phyloP scores from a whole-genome alignment of 2,888 invertebrate species.

The Spatulosminthurus flaviceps region DNA sequence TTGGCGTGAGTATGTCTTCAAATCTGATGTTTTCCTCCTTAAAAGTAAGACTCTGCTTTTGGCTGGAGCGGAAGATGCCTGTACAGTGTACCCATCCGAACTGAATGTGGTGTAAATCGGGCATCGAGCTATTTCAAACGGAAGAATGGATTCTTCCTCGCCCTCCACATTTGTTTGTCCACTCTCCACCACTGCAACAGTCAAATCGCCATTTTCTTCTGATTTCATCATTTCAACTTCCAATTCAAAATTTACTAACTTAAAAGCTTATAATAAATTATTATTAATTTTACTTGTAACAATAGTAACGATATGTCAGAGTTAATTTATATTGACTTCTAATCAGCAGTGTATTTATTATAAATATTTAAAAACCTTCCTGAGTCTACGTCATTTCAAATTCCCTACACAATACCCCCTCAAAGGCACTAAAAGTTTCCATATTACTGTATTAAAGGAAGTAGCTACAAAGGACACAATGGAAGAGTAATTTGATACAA shows the following conservation, averaged over 20 bases:
- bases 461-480: neutral
- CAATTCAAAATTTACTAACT: too few relatives aligned
- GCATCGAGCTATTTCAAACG: slow-evolving; percentile 5
- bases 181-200: slow-evolving; percentile 28
- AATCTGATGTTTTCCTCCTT: slow-evolving; percentile 25
- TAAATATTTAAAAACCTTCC: too few relatives aligned
- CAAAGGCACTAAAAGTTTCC: neutral
- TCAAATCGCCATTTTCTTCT: slow-evolving; percentile 36
- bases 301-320: too few relatives aligned
- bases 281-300: too few relatives aligned
- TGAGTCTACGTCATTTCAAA: too few relatives aligned
- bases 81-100: slow-evolving; percentile 15
- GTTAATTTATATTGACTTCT: too few relatives aligned
- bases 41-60: slow-evolving; percentile 29
- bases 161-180: neutral
- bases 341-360: too few relatives aligned
- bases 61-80: slow-evolving; percentile 18
- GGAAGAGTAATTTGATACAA: neutral
- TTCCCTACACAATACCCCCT: neutral
- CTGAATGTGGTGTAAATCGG: neutral
- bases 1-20: neutral
- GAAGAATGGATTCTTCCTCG: slow-evolving; percentile 37
- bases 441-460: neutral
- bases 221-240: slow-evolving; percentile 11
- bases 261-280: too few relatives aligned